Evolutionary conservation across 2,797 vertebrate species (phyloP), one percentile per base, ranked within the genome.

Genomic region (Moxostoma hubbsi): DNA sequence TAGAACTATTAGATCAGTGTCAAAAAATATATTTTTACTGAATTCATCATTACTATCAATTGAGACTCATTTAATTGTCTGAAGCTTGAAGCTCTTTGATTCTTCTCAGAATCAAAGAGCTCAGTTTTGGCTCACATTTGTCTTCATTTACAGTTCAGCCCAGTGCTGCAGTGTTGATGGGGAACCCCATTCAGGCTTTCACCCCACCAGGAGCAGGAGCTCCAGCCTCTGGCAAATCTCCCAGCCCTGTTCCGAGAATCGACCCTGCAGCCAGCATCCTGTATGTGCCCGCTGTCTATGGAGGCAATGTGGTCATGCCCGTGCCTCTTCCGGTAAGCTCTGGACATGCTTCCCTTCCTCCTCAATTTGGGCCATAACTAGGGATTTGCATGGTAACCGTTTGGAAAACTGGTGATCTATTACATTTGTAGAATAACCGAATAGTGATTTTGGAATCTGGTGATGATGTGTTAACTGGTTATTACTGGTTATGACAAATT

Each of bases 291-390:
- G 98, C 97, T 51, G 97, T 99, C 84, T 99, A 99, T 82, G 97
- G 98, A 88, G 97, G 97, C 87, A 99, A 98, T 88, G 96, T 99
- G 95, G 96, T 99, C 89, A 99, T 99, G 98, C 95, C 97, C 85
- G 94, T 99, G 96, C 97, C 98, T 91, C 94, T 99, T 85, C 95
- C 96, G 83, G 97, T 99, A 92, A 95, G 98, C 95, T 84, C 63
- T 36, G 43, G 57, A 43, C 1, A 7, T 3, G 11, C 13, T 47
- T 8, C 24, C 16, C 59, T 15, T 55, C 5, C 36, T 70, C 24
- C 16, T 46, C 4, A 70, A 4, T 13, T 24, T 59, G 43, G 43
- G 10, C 24, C 9, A 18, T 24, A 49, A 36, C 36, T 36, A 36
- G 36, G 36, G 36, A 36, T 36, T 36, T 36, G 36, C 36, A 36